Evolutionary conservation across 2,797 vertebrate genomes (phyloP).

Genomic region (Lepilemur ruficaudatus): DNA sequence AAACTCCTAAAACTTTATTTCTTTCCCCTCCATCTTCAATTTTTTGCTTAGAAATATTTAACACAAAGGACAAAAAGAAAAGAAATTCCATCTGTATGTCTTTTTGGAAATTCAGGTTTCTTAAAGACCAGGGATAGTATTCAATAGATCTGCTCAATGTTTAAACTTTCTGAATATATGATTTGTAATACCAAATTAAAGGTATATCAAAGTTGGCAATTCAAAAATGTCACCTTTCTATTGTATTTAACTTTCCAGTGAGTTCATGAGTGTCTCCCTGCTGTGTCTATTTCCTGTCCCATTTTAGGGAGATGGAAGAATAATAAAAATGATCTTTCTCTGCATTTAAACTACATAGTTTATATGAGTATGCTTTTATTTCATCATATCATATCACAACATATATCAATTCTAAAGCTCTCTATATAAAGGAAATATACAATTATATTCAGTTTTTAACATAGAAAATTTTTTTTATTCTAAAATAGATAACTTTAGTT

Average conservation of each 20-base stretch:
- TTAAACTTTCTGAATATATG: constrained; percentile 76
- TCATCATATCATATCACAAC: not conserved
- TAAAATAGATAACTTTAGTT: not conserved
- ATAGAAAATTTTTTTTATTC: not conserved
- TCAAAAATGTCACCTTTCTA: constrained; percentile 75
- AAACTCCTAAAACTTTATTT: not conserved
- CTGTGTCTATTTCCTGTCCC: constrained; percentile 63
- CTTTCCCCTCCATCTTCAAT: constrained; percentile 21
- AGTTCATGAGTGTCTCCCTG: constrained; percentile 55
- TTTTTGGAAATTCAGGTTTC: constrained; percentile 74
- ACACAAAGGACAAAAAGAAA: constrained; percentile 59
- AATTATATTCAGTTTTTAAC: not conserved
- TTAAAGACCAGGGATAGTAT: constrained; percentile 73
- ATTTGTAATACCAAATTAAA: constrained; percentile 72
- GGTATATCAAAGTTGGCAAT: constrained; percentile 69
- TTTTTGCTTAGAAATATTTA: constrained; percentile 67
- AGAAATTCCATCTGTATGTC: constrained; percentile 32
- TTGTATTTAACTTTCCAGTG: constrained; percentile 63
- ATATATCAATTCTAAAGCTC: not conserved
- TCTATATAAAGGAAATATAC: not conserved
- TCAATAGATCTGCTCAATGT: constrained; percentile 63
- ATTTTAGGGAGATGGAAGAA: constrained; percentile 43
- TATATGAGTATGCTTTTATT: not conserved
- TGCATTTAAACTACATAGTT: not conserved
- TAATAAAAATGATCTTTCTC: constrained; percentile 32